Base-by-base conservation (phyloP, 2,797 vertebrate genomes). In the Enteromius argenteus region DNA sequence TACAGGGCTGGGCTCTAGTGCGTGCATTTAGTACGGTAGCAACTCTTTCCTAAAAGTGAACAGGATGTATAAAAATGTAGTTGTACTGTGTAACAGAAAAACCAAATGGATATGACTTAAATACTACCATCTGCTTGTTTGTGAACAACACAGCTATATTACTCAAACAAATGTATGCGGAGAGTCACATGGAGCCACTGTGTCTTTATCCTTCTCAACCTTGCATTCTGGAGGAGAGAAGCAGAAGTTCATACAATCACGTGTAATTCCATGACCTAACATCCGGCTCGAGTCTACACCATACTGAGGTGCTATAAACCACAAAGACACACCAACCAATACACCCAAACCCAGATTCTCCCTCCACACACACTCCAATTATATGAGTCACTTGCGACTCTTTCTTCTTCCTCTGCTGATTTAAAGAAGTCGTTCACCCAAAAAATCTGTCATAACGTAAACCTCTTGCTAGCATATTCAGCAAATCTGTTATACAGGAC, bases 201-300 rank as follows among this genome's bases (percentile, higher is more conserved):
- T 21, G 46, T 21, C 9, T 32, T 30, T 46, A 23, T 49, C 42
- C 14, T 44, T 1, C n/a, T 49, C 2, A 73, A 73, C 69, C 15
- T 49, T 30, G 8, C 44, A 30, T 73, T 73, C 9, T 73, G 71
- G 71, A 35, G 32, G 17, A 74, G 5, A 53, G 30, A 73, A 51
- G 30, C 46, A 73, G 10, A 73, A 51, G 51, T 53, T 35, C 30
- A 32, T 74, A 35, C 27, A n/a, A 21, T 74, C 46, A 56, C 30
- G 42, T 72, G 67, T 46, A 42, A 67, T 72, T 68, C 56, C 69
- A 85, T 90, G 90, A 90, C 85, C 84, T 88, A 83, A 91, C 87
- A 88, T 90, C 79, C 85, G 88, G 89, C 58, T 53, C n/a, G 79
- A 82, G 46, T 32, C 3, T 58, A 53, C 66, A 74, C 81, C 84